Conservation (phyloP, 2,797 vertebrate genomes). For the Brotula barbata region DNA sequence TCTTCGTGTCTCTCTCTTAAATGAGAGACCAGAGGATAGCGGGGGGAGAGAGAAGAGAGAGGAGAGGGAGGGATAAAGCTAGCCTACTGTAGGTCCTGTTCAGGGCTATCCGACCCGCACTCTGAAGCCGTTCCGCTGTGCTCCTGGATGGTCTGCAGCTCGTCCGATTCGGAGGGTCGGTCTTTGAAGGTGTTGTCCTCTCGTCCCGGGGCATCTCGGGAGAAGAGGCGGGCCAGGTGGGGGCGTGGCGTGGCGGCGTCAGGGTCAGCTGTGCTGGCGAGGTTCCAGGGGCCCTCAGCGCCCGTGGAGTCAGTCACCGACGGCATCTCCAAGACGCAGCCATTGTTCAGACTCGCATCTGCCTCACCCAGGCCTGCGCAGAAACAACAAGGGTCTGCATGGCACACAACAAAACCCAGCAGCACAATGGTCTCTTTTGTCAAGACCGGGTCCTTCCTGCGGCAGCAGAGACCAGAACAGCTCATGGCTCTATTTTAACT, state of each 20-base stretch:
- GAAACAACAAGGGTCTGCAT: conserved; percentile 89
- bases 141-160: conserved; percentile 98
- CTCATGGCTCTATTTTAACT: conserved; percentile 29
- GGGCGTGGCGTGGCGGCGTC: conserved; percentile 86
- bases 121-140: conserved; percentile 87
- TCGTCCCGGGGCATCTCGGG: conserved; percentile 98
- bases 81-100: conserved; percentile 88
- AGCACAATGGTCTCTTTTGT: conserved; percentile 82
- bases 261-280: conserved; percentile 88
- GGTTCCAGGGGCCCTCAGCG: conserved; percentile 80
- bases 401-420: conserved; percentile 77
- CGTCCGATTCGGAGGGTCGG: conserved; percentile 96
- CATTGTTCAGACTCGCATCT: conserved; percentile 98
- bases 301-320: conserved; percentile 94
- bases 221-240: conserved; percentile 99
- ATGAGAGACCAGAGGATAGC: conserved; percentile 51
- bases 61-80: conserved; percentile 54
- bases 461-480: conserved; percentile 37
- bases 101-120: conserved; percentile 85
- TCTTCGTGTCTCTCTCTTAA: conserved; percentile 57
- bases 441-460: conserved; percentile 52
- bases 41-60: conserved; percentile 48
- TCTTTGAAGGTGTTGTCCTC: conserved; percentile 99
- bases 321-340: conserved; percentile 86
- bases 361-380: conserved; percentile 89